Base-by-base conservation (phyloP, 2,113 vertebrate genomes). In the Marmota flaviventris region DNA sequence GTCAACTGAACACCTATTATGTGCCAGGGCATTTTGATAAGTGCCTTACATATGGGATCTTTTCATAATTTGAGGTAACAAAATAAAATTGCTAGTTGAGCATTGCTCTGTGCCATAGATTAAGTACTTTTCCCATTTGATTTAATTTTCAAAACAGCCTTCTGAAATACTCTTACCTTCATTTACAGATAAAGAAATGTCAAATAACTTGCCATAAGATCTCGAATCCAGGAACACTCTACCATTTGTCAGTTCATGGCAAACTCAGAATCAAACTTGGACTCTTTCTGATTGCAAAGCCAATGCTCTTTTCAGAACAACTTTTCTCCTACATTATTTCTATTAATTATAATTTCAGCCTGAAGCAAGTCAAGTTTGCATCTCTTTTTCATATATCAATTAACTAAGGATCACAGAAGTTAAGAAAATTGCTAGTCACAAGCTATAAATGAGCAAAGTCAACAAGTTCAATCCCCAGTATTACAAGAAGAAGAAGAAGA, bases 81-180 rank as follows among this genome's bases (percentile, higher is more conserved):
- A 93, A 95, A 39, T 61, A 85, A 95, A 89, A 91, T 51, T 69
- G 18, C 53, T 87, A 78, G 37, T 69, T 93, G 79, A 88, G 61
- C 18, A 81, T 22, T 70, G 39, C 51, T 81, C 39, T 72, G 39
- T 94, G 67, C 69, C 61, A 70, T 2, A 84, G 70, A 67, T 63
- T 63, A 93, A 88, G n/a, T 56, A 70, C 45, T 61, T 94, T 69
- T 73, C 48, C n/a, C 82, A 81, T 85, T 76, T 89, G 77, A 85
- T n/a, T 88, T 78, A 85, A 83, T 82, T 93, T 95, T 92, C 85
- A 84, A 87, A 92, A 90, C 9, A 93, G n/a, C 32, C 77, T 92
- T 45, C 75, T 75, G 65, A 84, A 75, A 87, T 86, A 84, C 9
- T 92, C n/a, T 56, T 90, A 76, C 56, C n/a, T 94, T 56, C 86